Evolutionary conservation across 2,113 vertebrate genomes (phyloP).

Genomic region (Cebidichthys violaceus): DNA sequence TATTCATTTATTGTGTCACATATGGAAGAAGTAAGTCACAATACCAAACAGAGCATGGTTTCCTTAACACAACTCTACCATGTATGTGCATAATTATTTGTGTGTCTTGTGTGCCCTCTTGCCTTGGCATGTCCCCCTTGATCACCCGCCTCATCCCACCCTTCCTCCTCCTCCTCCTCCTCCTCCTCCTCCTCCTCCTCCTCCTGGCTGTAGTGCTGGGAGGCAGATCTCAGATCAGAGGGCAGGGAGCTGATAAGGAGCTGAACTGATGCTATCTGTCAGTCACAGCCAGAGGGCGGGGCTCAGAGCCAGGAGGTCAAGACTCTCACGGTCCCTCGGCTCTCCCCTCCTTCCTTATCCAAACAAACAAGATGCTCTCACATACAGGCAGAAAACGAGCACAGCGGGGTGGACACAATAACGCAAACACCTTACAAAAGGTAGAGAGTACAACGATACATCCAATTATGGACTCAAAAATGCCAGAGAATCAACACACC

Average conservation of each 20-base stretch:
- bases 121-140: conserved; percentile 50
- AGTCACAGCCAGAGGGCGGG: conserved; percentile 78
- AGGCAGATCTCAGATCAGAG: conserved; percentile 73
- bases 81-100: conserved; percentile 49
- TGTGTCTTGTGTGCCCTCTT: conserved; percentile 51
- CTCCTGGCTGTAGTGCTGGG: conserved; percentile 34
- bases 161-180: conserved; percentile 19
- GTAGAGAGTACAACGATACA: not conserved
- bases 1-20: not conserved
- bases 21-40: not conserved
- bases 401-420: conserved; percentile 16
- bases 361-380: conserved; percentile 75
- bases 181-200: conserved; percentile 7
- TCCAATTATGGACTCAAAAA: not conserved
- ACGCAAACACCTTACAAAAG: conserved; percentile 36
- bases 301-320: conserved; percentile 68
- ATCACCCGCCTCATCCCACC: not conserved
- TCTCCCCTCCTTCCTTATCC: conserved; percentile 67
- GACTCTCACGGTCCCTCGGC: conserved; percentile 56
- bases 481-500: not conserved
- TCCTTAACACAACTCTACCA: conserved; percentile 29
- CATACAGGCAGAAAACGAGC: conserved; percentile 18
- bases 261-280: conserved; percentile 84
- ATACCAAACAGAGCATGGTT: not conserved
- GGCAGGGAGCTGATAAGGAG: conserved; percentile 77